Base-by-base conservation (phyloP, 2,797 vertebrate species). In the Pterois miles region DNA sequence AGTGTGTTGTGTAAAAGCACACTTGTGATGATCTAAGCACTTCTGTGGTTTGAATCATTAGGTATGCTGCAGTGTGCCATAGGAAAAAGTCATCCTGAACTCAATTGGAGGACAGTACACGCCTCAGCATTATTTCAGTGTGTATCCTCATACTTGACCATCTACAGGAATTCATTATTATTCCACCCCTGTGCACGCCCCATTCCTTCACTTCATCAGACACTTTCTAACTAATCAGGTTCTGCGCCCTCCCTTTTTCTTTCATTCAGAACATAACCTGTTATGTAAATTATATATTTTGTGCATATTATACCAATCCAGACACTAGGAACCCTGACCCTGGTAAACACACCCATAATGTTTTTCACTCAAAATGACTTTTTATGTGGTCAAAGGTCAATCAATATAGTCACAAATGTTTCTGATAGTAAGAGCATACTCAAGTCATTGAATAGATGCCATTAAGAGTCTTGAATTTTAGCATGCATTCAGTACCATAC, bases 11-110 rank as follows among this genome's bases (percentile, higher is more conserved):
- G 68, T 86, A 81, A 88, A 84, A 83, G 76, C 75, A 65, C 86
- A 86, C 87, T 92, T 87, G 72, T 89, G 89, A 93, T 93, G 90
- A 91, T 86, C 83, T 83, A 78, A 89, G 89, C 89, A 93, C 90
- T 93, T 91, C 64, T 86, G 68, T 69, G 81, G 82, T 80, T 87
- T 89, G 89, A 92, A 86, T 90, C 89, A 91, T 90, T 89, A 88
- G 73, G 53, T 77, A 83, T 81, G 83, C 87, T 68, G 84, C 80
- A 85, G 80, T 84, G 82, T 57, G 52, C 64, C 76, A 76, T 22
- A 65, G 65, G 59, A 86, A 89, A 92, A 86, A 88, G 74, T 81
- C 85, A 83, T 83, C 72, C 74, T 78, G 77, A 79, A 71, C 86
- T 62, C 69, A 71, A 83, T 64, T 56, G 64, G 78, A 90, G 85